phyloP scores from a whole-genome alignment of 2,888 invertebrate species.

The Hedya salicella region DNA sequence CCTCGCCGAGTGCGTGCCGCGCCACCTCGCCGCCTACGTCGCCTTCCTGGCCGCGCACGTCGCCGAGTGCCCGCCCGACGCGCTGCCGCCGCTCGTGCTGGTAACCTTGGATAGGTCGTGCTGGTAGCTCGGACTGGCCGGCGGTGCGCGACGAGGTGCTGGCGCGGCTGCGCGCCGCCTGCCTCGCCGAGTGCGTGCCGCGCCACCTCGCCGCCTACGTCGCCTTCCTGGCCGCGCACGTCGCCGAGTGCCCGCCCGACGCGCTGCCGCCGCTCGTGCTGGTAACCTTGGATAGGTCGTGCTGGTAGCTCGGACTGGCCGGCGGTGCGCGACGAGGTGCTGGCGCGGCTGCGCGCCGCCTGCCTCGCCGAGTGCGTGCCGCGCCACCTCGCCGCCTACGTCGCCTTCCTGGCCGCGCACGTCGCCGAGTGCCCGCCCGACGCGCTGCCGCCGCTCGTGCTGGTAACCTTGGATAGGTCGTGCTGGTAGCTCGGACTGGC shows the following conservation, averaged over 20 bases:
- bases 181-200: constrained; percentile 96
- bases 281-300: no score
- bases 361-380: constrained; percentile 96
- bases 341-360: constrained; percentile 91
- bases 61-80: constrained; percentile 52
- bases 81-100: constrained; percentile 57
- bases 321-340: no score
- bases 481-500: no score
- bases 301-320: no score
- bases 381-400: constrained; percentile 91
- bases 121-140: no score
- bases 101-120: no score
- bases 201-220: constrained; percentile 93
- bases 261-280: constrained; percentile 57
- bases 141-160: no score
- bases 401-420: constrained; percentile 92
- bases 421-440: constrained; percentile 69
- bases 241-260: constrained; percentile 62
- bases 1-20: constrained; percentile 95
- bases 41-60: constrained; percentile 92
- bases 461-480: no score
- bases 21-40: constrained; percentile 92
- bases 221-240: constrained; percentile 92
- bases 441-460: constrained; percentile 54
- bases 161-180: constrained; percentile 91